phyloP scores from a whole-genome alignment of 1,140 invertebrate species.

The Chironomus striatipennis region DNA sequence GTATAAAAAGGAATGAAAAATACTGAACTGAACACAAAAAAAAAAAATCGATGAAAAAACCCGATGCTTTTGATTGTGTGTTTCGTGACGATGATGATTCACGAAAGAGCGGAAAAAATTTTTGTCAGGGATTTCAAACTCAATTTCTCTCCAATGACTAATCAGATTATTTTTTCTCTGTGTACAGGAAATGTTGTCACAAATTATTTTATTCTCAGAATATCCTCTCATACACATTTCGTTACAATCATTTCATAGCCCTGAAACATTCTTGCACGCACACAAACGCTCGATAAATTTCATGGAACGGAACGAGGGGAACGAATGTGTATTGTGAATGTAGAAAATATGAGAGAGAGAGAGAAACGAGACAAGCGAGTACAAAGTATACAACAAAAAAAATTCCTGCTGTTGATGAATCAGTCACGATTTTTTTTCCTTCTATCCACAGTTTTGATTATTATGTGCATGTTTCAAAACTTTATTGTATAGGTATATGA shows the following conservation, averaged over 20 bases:
- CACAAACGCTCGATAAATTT: background rate
- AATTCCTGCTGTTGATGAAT: constrained; percentile 20
- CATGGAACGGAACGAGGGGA: background rate
- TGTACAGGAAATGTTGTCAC: background rate
- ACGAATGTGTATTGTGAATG: constrained; percentile 19
- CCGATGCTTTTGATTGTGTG: background rate
- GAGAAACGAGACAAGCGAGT: background rate
- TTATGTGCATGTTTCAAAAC: background rate
- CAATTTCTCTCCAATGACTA: background rate
- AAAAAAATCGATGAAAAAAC: constrained; percentile 22
- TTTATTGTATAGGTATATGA: background rate
- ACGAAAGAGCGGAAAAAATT: background rate
- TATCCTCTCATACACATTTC: background rate
- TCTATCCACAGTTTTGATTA: background rate
- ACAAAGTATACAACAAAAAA: background rate
- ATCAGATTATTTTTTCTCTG: background rate
- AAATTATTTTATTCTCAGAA: background rate
- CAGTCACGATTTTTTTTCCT: constrained; percentile 14
- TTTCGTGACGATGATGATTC: constrained; percentile 20
- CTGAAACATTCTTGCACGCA: constrained; percentile 17
- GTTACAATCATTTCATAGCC: background rate
- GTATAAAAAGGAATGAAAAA: background rate
- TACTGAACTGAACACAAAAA: constrained; percentile 15
- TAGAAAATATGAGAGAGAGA: background rate
- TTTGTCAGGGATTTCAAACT: too few species aligned